Evolutionary conservation across 2,797 vertebrate genomes (phyloP).

Genomic region (Manis pentadactyla): DNA sequence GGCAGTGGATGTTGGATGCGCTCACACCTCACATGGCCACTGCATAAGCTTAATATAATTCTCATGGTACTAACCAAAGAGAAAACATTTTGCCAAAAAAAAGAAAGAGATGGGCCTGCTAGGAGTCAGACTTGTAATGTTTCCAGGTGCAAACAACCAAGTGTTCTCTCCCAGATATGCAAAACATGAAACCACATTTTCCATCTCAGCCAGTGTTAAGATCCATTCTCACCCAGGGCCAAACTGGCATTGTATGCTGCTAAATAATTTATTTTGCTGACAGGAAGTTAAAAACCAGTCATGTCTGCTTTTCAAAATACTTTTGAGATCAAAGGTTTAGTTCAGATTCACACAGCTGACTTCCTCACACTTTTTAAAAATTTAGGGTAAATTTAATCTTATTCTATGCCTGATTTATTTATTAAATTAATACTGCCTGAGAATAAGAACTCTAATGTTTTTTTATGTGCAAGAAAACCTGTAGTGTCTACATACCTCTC

Average conservation of each 20-base stretch:
- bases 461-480: slow-evolving; percentile 20
- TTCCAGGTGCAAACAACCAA: not conserved
- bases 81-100: not conserved
- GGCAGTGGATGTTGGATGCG: not conserved
- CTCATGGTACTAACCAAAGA: not conserved
- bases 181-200: not conserved
- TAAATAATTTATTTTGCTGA: slow-evolving; percentile 64
- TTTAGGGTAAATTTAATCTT: slow-evolving; percentile 63
- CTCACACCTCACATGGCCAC: not conserved
- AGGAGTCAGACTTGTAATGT: not conserved
- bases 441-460: slow-evolving; percentile 15
- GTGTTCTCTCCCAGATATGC: not conserved
- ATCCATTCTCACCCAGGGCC: not conserved
- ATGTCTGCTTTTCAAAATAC: slow-evolving; percentile 48
- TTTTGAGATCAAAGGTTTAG: slow-evolving; percentile 63
- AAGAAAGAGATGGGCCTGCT: not conserved
- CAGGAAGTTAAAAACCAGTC: slow-evolving; percentile 51
- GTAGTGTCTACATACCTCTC: not conserved
- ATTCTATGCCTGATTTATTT: slow-evolving; percentile 37
- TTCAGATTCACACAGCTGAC: not conserved
- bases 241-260: not conserved
- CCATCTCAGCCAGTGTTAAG: not conserved
- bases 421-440: slow-evolving; percentile 54
- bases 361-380: slow-evolving; percentile 51
- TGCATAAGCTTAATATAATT: not conserved